Evolutionary conservation across 2,113 vertebrate genomes (phyloP), one percentile per base, ranked within the genome.

Genomic region (Grallaria varia): DNA sequence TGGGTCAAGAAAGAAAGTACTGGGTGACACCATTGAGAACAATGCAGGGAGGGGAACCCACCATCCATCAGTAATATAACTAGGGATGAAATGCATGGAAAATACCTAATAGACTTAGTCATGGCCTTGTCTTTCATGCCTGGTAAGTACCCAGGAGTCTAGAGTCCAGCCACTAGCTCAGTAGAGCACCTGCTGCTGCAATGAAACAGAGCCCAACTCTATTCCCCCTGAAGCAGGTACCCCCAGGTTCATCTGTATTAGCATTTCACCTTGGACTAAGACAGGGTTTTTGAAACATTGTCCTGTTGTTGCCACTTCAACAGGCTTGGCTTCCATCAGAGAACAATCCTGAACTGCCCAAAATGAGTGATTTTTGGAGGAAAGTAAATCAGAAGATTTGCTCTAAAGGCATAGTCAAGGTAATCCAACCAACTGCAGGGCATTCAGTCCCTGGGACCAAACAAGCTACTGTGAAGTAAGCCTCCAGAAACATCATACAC

Each of bases 381-480:
- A 92, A 88, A 53, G 14, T 33, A 45, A 55, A 44, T n/a, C 10
- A 84, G 53, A 62, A 59, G 56, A 62, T 2, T 35, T 35, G 37
- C 33, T 76, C 1, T 1, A 1, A 47, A 77, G 23, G 45, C 55
- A 55, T 17, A 47, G 24, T 31, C 17, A 35, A 23, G 53, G 39
- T 49, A 31, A 30, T 66, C 37, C 25, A 79, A 3, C 27, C 39
- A 37, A 37, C 42, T 24, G 2, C 28, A 19, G 18, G 37, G 37
- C 30, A 33, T 30, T 78, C 23, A 23, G 67, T 22, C 33, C 42
- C 33, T 30, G 30, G 22, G 33, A 73, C 17, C 55, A 45, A 59
- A 28, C 0, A 0, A 56, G 40, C 21, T 6, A 8, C 7, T 35
- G 19, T 52, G n/a, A 77, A 69, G 33, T 27, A 47, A 52, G 42